phyloP scores from a whole-genome alignment of 37 sponge, comb jelly and placozoan species.

The Cliona cf. orientalis region DNA sequence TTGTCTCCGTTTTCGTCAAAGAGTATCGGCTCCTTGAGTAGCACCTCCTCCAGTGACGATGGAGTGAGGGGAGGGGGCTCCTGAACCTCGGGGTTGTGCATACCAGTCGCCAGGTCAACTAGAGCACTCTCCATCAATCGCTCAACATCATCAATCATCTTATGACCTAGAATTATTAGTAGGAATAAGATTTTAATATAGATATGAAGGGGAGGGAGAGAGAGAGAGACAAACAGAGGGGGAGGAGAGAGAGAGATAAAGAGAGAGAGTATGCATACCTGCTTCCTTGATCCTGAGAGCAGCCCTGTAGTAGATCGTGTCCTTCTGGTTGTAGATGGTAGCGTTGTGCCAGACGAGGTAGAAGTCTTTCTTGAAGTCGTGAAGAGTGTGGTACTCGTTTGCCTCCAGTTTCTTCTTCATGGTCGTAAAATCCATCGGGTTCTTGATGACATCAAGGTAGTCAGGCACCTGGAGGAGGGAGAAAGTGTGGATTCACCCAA shows the following conservation, averaged over 20 bases:
- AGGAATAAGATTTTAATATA: neutral
- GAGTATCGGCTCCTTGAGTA: neutral
- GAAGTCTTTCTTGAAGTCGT: slow-evolving; percentile 93
- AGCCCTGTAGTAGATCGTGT: slow-evolving; percentile 87
- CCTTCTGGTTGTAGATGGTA: slow-evolving; percentile 91
- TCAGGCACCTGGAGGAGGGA: slow-evolving; percentile 81
- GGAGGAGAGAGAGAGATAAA: neutral
- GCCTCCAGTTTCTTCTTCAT: slow-evolving; percentile 82
- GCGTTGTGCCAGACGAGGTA: slow-evolving; percentile 87
- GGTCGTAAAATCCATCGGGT: slow-evolving; percentile 95
- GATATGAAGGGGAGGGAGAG: neutral
- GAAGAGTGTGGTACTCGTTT: slow-evolving; percentile 71
- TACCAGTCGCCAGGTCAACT: slow-evolving; percentile 39
- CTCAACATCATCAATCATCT: slow-evolving; percentile 35
- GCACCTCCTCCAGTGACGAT: neutral
- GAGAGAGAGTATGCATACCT: slow-evolving; percentile 11
- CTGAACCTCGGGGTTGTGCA: slow-evolving; percentile 64
- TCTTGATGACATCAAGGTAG: slow-evolving; percentile 89
- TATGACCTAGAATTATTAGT: slow-evolving; percentile 10
- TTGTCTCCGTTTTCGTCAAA: slow-evolving; percentile 4
- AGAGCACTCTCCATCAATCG: slow-evolving; percentile 43
- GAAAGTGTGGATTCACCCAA: neutral
- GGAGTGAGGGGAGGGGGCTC: slow-evolving; percentile 62
- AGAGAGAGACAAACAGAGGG: neutral
- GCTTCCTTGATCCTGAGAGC: slow-evolving; percentile 84